Conservation (phyloP, 2,113 vertebrate genomes). For the Chauna torquata region DNA sequence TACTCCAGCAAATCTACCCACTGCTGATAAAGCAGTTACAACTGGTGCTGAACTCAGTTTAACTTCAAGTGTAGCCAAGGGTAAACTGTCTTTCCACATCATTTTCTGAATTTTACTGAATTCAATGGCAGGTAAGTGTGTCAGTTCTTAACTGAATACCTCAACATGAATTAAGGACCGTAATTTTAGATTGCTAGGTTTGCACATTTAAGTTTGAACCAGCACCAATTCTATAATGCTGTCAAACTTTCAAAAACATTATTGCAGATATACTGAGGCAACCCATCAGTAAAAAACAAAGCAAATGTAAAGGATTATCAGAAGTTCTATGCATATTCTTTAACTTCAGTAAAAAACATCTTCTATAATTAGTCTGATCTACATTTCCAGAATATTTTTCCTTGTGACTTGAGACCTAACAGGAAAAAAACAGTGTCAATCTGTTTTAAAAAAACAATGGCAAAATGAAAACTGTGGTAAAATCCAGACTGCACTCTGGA, state of each 20-base stretch:
- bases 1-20: constrained; percentile 60
- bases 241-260: not conserved
- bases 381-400: not conserved
- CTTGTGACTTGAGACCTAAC: not conserved
- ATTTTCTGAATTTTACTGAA: constrained; percentile 1
- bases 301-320: not conserved
- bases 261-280: not conserved
- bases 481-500: not conserved
- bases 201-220: not conserved
- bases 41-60: constrained; percentile 32
- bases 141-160: not conserved
- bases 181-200: not conserved
- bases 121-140: not conserved
- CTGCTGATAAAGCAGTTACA: constrained; percentile 64
- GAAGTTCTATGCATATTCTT: not conserved
- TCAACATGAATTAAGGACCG: not conserved
- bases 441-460: not conserved
- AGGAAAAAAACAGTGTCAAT: not conserved
- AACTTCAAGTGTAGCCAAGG: constrained; percentile 53
- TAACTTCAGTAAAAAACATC: not conserved
- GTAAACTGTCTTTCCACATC: not conserved
- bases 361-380: not conserved
- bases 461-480: not conserved
- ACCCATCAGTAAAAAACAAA: not conserved
- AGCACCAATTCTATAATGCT: not conserved